Base-by-base conservation (phyloP, 23 tunicate species). In the Trididemnum clinides region DNA sequence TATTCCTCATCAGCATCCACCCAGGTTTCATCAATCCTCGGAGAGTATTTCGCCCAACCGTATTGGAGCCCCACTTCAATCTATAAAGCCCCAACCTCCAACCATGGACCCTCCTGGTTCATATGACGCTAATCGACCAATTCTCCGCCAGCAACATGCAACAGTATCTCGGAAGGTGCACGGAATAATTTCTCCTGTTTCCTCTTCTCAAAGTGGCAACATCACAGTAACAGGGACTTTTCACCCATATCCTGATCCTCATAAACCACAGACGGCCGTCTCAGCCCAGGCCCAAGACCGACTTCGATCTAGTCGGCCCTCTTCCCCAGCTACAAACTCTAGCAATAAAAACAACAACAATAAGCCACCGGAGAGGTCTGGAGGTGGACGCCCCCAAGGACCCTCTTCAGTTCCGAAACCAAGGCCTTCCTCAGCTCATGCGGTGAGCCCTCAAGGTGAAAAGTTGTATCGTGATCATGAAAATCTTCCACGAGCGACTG, bases 261-360 rank as follows among this genome's bases (percentile, higher is more conserved):
- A 89, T 22, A 84, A 89, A 27, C 94, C 94, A 1, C 88, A 89
- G 81, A 89, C 88, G 7, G 94, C 94, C 2, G 94, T 89, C n/a
- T 89, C 94, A n/a, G 94, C 94, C 59, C 94, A 83, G 36, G 85
- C 88, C 1, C 94, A 89, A 64, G 94, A 89, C 32, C 88, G 88
- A 34, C 19, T 66, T 59, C 57, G 64, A 81, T 20, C 33, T 27
- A 15, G 64, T 63, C 66, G 73, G 44, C 23, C 85, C 59, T 6
- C 30, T 33, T 26, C 85, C 51, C 33, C 71, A 38, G 33, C 30
- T 31, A 1, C 5, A 51, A 33, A 33, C 34, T 6, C 64, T 2
- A 81, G 28, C 51, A 79, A 79, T 28, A 79, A 57, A n/a, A 81
- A 81, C 85, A 81, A 81, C 64, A 63, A 81, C 54, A 81, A 81